Evolutionary conservation across 2,888 invertebrate genomes (phyloP).

Genomic region (Agonopterix subpropinquella): DNA sequence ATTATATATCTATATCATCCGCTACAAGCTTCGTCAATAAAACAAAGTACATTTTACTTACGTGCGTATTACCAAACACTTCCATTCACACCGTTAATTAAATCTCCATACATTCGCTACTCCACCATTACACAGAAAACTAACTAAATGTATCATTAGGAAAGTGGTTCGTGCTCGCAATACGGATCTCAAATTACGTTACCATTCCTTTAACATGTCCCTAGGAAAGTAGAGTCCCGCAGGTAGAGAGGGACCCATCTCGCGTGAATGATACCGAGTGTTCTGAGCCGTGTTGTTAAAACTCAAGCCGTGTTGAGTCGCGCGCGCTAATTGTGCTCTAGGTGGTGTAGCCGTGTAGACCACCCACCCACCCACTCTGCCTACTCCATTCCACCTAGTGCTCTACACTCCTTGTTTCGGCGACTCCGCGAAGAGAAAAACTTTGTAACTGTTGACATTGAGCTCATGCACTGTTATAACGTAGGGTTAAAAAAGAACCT

Average conservation of each 20-base stretch:
- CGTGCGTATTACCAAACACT: no score
- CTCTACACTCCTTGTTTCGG: slow-evolving; percentile 44
- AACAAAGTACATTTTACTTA: no score
- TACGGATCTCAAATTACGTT: slow-evolving; percentile 23
- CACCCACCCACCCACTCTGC: slow-evolving; percentile 9
- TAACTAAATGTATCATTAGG: slow-evolving; percentile 8
- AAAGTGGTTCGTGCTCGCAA: slow-evolving; percentile 9
- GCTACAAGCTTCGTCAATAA: no score
- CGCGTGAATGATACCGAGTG: slow-evolving; percentile 66
- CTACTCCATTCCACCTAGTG: slow-evolving; percentile 28
- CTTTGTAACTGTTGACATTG: slow-evolving; percentile 64
- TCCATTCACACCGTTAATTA: background rate
- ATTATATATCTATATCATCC: no score
- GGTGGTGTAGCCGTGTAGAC: slow-evolving; percentile 14
- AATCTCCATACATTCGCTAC: slow-evolving; percentile 5
- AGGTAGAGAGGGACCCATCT: slow-evolving; percentile 28
- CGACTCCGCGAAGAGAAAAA: slow-evolving; percentile 41
- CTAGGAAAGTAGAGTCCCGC: slow-evolving; percentile 29
- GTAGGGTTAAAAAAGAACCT: slow-evolving; percentile 22
- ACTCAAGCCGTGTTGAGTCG: slow-evolving; percentile 70
- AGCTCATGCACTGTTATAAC: slow-evolving; percentile 32
- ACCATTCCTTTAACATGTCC: slow-evolving; percentile 39
- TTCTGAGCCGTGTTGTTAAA: slow-evolving; percentile 66
- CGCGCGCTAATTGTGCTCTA: slow-evolving; percentile 71
- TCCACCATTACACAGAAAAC: slow-evolving; percentile 4